These are phyloP conservation scores for Bergia sp. DNA, from an alignment of 92 coral and sea anemone species.

Conservation along the genomic window DNA sequence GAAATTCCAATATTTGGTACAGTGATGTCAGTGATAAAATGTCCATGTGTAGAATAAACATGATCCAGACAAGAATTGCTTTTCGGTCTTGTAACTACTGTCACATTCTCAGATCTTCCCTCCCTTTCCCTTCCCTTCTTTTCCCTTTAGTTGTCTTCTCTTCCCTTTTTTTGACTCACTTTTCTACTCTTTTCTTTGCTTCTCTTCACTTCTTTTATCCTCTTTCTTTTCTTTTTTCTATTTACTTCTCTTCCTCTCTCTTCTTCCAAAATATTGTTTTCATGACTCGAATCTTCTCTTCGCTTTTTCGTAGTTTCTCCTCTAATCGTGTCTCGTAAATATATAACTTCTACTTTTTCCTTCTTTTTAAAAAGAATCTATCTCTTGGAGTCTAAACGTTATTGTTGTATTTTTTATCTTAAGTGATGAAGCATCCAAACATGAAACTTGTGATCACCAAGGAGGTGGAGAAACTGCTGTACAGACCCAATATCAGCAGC, in stretches of 20 bases:
- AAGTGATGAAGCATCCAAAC: conserved; percentile 95
- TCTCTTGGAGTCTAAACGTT: not conserved
- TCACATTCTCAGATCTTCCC: not conserved
- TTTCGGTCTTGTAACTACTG: no score
- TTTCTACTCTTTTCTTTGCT: no score
- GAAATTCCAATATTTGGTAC: no score
- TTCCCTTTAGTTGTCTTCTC: not conserved
- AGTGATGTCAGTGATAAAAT: no score
- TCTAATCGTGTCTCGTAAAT: no score
- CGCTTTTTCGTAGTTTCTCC: no score
- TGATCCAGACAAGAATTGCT: no score
- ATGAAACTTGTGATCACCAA: conserved; percentile 90
- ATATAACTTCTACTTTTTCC: not conserved
- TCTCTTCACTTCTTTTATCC: not conserved
- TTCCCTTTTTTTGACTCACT: not conserved
- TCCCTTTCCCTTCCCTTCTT: not conserved
- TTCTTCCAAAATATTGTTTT: not conserved
- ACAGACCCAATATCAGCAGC: conserved; percentile 85
- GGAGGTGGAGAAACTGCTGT: conserved; percentile 88
- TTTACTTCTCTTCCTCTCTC: not conserved
- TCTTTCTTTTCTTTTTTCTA: not conserved
- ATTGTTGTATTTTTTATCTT: not conserved
- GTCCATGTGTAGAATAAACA: no score
- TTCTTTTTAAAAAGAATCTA: no score
- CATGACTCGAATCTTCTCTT: not conserved